Evolutionary conservation across 2,888 invertebrate genomes (phyloP), one percentile per base, ranked within the genome.

Genomic region (Limnephilus lunatus): DNA sequence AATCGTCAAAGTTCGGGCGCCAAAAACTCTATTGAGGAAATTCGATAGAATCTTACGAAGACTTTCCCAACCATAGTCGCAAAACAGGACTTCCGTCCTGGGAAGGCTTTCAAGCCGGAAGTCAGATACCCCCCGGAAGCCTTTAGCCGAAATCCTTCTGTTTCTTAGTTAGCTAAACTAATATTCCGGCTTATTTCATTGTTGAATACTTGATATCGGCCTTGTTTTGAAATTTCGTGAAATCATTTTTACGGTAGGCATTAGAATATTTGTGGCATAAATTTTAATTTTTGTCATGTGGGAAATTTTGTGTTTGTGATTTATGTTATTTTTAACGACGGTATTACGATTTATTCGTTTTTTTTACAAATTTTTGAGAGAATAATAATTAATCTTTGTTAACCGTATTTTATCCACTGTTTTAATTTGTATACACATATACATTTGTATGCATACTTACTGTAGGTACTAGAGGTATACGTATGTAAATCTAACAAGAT

Each of bases 81-180:
- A 80, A 89, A 89, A 81, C 88, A 89, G 88, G 88, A 89, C 88
- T 80, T 89, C 88, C 88, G 68, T 35, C 88, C 80, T 80, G 4
- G 81, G n/a, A 31, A 31, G 19, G 25, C 86, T 80, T 89, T 80
- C 32, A 39, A n/a, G n/a, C 88, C 88, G 88, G 88, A 89, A 80
- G 80, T 89, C 32, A 89, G 88, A 89, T 89, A 89, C 88, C 88
- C 88, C 48, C 80, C 88, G 88, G 88, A 89, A 89, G 35, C 88
- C 80, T 89, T 80, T 35, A 80, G 88, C 31, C n/a, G 25, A 80
- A 68, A 81, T 80, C 88, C 88, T 89, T 81, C 53, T 87, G 68
- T 87, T 53, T 89, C 88, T 89, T 35, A 39, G 80, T n/a, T 2
- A 44, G 32, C 48, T 14, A 80, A 89, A 89, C 88, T 89, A 89